Evolutionary conservation across 2,888 invertebrate species (phyloP), one percentile per base, ranked within the genome.

Genomic region (Asteroscopus sphinx): DNA sequence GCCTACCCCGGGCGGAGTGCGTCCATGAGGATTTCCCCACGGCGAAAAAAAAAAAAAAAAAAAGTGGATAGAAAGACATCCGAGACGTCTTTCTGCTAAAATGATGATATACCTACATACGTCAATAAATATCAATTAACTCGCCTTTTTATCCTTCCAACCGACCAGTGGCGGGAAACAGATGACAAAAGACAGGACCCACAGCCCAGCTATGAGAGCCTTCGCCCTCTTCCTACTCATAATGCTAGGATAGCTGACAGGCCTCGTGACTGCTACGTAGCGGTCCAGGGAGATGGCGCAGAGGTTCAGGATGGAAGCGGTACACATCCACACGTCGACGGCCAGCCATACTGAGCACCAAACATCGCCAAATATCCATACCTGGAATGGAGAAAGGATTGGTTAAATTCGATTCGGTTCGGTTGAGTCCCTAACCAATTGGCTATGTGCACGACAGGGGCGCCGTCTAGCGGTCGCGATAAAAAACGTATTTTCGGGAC

Each of bases 271-370:
- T 17, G 99, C 99, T 79, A 99, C 97, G 94, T 99, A 99, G 90
- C 99, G 96, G 94, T 98, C 98, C 84, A 99, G 94, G 12, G 98
- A 98, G 85, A 99, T 99, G 79, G 98, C 99, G 87, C 99, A 99
- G 52, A 99, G 95, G 91, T 99, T 99, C 76, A 99, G 95, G 81
- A 99, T 99, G 77, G 98, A 99, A 0, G 99, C 98, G 0, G 99
- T 99, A 93, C 99, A 99, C 97, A 99, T 97, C 98, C 99, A 99
- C 9, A 99, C 99, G 91, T 99, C 99, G 55, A 99, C 96, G 0
- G 99, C 99, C 67, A 99, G 95, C 99, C 99, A 99, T 71, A 98
- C 96, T 62, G 98, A 97, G 93, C 99, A 99, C 98, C 99, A 99
- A 39, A 98, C 95, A 88, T 97, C 97, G 45, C 99, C 99, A 87